These are phyloP conservation scores for Pedetes capensis DNA, from an alignment of 2,113 vertebrate genomes.

Conservation along the genomic window DNA sequence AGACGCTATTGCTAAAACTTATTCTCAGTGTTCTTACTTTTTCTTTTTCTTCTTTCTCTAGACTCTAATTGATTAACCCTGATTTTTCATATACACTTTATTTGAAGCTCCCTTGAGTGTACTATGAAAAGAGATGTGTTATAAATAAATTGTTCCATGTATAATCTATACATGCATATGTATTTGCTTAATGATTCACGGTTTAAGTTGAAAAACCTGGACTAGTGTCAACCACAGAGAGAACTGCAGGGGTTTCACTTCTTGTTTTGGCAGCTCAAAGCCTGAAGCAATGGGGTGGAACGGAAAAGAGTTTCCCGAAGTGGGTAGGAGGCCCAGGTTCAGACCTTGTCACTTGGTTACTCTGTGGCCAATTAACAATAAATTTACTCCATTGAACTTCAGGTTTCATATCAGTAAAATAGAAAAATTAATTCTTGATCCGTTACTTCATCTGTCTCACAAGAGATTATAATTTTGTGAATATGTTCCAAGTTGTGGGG, in stretches of 20 bases:
- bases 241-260: slow-evolving; percentile 57
- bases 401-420: not conserved
- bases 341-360: not conserved
- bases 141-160: not conserved
- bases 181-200: slow-evolving; percentile 45
- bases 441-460: not conserved
- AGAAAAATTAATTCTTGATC: not conserved
- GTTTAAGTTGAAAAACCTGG: slow-evolving; percentile 32
- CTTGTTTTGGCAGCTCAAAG: not conserved
- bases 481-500: not conserved
- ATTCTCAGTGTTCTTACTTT: not conserved
- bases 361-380: not conserved
- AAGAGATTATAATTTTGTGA: not conserved
- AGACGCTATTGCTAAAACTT: not conserved
- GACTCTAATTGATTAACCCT: not conserved
- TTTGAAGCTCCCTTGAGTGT: not conserved
- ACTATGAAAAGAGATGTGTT: not conserved
- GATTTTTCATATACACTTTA: not conserved
- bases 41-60: not conserved
- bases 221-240: not conserved
- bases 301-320: not conserved
- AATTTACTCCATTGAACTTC: not conserved
- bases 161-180: slow-evolving; percentile 25
- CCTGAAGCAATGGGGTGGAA: not conserved
- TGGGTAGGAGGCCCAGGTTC: not conserved